Percentiles rank a stretch among this genome's conserved stretches.
phyloP scores from a whole-genome alignment of 1,140 invertebrate species.

The Palaemon carinicauda region DNA sequence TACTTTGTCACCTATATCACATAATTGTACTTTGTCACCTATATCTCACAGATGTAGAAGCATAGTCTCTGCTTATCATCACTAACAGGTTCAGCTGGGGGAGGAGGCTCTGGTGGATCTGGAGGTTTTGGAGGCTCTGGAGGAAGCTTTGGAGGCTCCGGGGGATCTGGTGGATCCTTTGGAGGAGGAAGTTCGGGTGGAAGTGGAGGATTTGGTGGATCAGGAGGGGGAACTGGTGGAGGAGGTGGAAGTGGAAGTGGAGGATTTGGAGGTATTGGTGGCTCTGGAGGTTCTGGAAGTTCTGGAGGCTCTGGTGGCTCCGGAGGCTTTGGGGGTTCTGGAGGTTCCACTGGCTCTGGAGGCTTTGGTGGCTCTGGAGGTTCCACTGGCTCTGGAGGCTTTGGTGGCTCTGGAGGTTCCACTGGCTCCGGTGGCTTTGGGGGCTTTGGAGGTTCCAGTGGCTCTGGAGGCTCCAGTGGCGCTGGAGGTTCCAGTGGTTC shows the following conservation, averaged over 20 bases:
- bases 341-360: not conserved
- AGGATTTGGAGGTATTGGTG: slow-evolving; percentile 3
- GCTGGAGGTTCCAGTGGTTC: no score
- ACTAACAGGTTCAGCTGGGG: slow-evolving; percentile 7
- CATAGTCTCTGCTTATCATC: no score
- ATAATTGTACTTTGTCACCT: no score
- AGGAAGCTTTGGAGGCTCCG: not conserved
- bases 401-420: not conserved
- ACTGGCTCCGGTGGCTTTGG: not conserved
- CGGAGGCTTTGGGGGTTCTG: not conserved
- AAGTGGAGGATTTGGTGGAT: slow-evolving; percentile 3
- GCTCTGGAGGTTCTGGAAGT: slow-evolving; percentile 9
- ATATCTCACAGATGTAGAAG: no score
- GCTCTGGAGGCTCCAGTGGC: not conserved
- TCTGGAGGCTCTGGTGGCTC: not conserved
- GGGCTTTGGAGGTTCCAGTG: not conserved
- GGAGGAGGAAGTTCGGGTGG: slow-evolving; percentile 10
- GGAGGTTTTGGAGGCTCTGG: not conserved
- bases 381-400: not conserved
- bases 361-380: not conserved
- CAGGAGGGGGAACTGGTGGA: slow-evolving; percentile 13
- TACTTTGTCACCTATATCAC: no score
- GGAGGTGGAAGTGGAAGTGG: slow-evolving; percentile 10
- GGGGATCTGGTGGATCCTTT: no score
- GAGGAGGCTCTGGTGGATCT: not conserved